phyloP scores from a whole-genome alignment of 1,140 invertebrate species.

The Scylla paramamosain region DNA sequence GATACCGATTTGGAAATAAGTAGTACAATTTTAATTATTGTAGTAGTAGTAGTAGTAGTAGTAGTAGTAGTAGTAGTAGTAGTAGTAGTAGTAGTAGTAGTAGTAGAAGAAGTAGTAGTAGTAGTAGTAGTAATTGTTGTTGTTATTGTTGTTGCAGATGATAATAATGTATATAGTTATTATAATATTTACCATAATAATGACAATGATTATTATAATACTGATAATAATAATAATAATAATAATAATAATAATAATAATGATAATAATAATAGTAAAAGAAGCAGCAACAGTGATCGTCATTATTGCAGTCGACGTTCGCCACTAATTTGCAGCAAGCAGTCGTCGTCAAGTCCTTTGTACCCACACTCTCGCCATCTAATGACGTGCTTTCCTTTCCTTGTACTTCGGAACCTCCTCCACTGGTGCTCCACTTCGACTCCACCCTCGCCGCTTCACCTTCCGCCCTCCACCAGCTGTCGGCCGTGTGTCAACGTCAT shows the following conservation, averaged over 20 bases:
- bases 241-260: neutral
- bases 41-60: slow-evolving; percentile 26
- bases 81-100: neutral
- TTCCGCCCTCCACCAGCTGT: slow-evolving; percentile 27
- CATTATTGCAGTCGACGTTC: neutral
- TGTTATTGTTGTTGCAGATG: neutral
- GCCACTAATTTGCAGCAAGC: too few species aligned
- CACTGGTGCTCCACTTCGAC: neutral
- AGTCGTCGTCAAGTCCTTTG: neutral
- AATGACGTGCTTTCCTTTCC: neutral
- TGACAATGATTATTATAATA: neutral
- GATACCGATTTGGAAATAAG: neutral
- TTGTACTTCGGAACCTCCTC: neutral
- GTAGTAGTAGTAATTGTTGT: neutral
- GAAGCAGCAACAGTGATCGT: neutral
- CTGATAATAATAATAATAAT: neutral
- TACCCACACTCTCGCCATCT: too few species aligned
- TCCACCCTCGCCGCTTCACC: neutral
- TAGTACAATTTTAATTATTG: too few species aligned
- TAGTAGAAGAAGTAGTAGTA: neutral
- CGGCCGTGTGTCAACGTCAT: slow-evolving; percentile 61
- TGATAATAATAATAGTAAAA: neutral
- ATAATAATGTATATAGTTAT: neutral
- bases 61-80: slow-evolving; percentile 26
- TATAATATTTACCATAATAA: neutral